These are phyloP conservation scores for Lateolabrax maculatus DNA, from an alignment of 2,797 vertebrate genomes.

Conservation along the genomic window DNA sequence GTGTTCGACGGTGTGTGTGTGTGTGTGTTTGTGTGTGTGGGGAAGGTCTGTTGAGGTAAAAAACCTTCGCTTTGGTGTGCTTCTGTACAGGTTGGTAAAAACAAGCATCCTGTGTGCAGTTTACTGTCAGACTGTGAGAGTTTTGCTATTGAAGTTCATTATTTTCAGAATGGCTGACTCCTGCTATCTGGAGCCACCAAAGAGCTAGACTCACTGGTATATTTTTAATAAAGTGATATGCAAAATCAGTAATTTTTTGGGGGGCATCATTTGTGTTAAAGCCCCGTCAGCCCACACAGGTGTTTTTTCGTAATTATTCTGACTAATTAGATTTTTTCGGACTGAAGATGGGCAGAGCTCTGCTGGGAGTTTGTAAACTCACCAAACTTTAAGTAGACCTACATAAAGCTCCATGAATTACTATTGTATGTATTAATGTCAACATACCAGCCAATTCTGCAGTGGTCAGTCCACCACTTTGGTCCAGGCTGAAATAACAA, in stretches of 20 bases:
- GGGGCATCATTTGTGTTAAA: constrained; percentile 24
- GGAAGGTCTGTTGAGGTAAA: too few relatives aligned
- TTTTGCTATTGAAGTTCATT: constrained; percentile 23
- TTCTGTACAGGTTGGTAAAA: background rate
- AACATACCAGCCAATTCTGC: background rate
- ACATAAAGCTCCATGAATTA: background rate
- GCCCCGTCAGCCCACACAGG: constrained; percentile 38
- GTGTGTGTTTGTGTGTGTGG: too few relatives aligned
- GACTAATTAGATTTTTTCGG: constrained; percentile 28
- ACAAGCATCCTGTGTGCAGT: background rate
- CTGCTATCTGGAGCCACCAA: constrained; percentile 26
- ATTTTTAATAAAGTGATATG: constrained; percentile 49
- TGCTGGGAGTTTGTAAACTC: constrained; percentile 13
- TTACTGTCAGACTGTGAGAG: background rate
- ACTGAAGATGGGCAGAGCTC: background rate
- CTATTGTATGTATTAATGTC: background rate
- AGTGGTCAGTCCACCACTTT: background rate
- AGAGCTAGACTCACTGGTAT: constrained; percentile 25
- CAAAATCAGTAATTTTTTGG: constrained; percentile 36
- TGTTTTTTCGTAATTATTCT: constrained; percentile 37
- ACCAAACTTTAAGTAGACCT: background rate
- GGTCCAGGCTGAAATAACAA: background rate
- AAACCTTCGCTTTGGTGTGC: background rate
- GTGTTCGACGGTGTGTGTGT: too few relatives aligned
- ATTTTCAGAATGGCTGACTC: constrained; percentile 48